These are phyloP conservation scores for Plebejus argus DNA, from an alignment of 2,888 invertebrate species.

Conservation along the genomic window DNA sequence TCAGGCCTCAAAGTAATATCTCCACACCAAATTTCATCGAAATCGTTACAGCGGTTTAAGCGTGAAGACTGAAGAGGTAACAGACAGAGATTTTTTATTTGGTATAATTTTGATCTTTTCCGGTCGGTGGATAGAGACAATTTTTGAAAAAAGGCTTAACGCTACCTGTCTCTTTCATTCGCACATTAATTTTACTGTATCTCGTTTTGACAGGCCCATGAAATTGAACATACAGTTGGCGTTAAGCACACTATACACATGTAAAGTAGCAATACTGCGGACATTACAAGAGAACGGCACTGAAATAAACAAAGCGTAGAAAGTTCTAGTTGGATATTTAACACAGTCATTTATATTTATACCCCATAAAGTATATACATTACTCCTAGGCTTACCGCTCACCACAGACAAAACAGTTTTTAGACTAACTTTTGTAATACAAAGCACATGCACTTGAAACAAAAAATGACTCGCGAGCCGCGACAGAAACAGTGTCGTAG, in stretches of 20 bases:
- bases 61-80: too few species aligned
- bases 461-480: too few species aligned
- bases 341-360: background rate
- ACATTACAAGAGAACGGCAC: slow-evolving; percentile 51
- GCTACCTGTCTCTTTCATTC: too few species aligned
- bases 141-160: too few species aligned
- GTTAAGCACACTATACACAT: background rate
- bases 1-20: too few species aligned
- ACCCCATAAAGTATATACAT: slow-evolving; percentile 39
- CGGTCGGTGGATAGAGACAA: too few species aligned
- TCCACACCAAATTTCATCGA: too few species aligned
- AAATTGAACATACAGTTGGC: background rate
- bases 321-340: slow-evolving; percentile 6
- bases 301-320: slow-evolving; percentile 38
- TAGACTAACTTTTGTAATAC: slow-evolving; percentile 31
- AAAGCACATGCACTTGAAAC: background rate
- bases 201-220: background rate
- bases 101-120: too few species aligned
- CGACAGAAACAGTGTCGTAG: too few species aligned
- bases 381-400: slow-evolving; percentile 35
- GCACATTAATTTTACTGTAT: background rate
- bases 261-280: slow-evolving; percentile 36
- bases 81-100: too few species aligned
- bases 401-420: slow-evolving; percentile 41
- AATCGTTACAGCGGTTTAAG: too few species aligned